These are phyloP conservation scores for Hoplodrina ambigua DNA, from an alignment of 2,888 invertebrate genomes.

Conservation along the genomic window DNA sequence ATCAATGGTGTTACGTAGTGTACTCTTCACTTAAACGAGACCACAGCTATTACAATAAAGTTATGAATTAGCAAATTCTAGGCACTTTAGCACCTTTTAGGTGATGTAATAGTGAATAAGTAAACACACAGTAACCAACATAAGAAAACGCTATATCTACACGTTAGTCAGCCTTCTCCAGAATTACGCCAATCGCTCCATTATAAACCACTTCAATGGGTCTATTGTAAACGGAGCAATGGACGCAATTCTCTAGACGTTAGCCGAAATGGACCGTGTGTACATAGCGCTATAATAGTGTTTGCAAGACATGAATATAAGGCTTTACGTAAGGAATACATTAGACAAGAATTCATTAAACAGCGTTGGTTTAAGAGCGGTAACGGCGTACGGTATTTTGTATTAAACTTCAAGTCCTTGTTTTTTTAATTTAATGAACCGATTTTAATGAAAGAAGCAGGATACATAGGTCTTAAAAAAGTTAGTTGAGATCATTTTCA, in stretches of 20 bases:
- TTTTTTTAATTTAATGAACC: too few relatives aligned
- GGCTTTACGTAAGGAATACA: neutral
- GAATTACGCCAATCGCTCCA: slow-evolving; percentile 29
- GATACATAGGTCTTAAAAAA: too few relatives aligned
- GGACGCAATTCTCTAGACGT: slow-evolving; percentile 35
- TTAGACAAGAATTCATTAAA: too few relatives aligned
- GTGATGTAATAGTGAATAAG: neutral
- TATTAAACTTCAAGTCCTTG: too few relatives aligned
- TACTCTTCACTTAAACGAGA: too few relatives aligned
- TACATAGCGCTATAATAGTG: slow-evolving; percentile 21
- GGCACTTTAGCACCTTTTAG: neutral
- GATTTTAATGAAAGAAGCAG: too few relatives aligned
- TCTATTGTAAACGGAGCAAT: slow-evolving; percentile 32
- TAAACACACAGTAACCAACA: slow-evolving; percentile 9
- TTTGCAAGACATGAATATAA: slow-evolving; percentile 1
- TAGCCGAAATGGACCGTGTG: slow-evolving; percentile 23
- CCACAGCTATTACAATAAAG: neutral
- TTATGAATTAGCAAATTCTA: too few relatives aligned
- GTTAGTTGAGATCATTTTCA: too few relatives aligned
- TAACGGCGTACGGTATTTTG: too few relatives aligned
- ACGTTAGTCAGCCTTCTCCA: slow-evolving; percentile 4
- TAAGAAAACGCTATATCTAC: neutral
- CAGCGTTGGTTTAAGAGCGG: too few relatives aligned
- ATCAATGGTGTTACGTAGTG: too few relatives aligned
- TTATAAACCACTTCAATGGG: slow-evolving; percentile 48